Evolutionary conservation across 2,113 vertebrate genomes (phyloP).

Genomic region (Tetrao urogallus): DNA sequence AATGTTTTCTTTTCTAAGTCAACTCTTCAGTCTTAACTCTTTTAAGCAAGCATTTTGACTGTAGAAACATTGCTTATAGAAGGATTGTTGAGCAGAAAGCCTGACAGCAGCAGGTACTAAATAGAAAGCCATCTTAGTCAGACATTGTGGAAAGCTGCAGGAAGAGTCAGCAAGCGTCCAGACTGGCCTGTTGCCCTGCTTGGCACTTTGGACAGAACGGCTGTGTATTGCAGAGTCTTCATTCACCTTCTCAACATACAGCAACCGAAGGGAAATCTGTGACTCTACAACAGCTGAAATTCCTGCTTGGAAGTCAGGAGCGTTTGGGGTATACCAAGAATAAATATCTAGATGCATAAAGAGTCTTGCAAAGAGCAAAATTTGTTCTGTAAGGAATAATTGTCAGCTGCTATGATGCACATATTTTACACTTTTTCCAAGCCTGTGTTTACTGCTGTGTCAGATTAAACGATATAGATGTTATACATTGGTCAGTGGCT

Average conservation of each 20-base stretch:
- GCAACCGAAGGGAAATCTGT: background rate
- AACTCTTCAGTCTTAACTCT: too few relatives aligned
- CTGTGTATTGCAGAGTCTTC: background rate
- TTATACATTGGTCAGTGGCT: accelerated
- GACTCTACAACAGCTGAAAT: background rate
- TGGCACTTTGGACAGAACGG: background rate
- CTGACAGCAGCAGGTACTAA: background rate
- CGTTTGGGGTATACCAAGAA: background rate
- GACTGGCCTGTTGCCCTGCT: background rate
- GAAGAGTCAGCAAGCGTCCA: background rate
- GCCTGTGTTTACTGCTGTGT: background rate
- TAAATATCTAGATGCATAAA: background rate
- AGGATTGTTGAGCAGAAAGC: background rate
- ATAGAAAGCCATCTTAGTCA: background rate
- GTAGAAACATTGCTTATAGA: background rate
- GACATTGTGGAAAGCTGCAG: background rate
- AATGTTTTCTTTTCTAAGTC: background rate
- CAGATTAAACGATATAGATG: background rate
- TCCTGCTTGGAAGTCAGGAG: background rate
- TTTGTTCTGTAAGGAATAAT: background rate
- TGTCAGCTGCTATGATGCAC: background rate
- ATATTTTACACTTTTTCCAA: background rate
- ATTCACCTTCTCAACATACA: background rate
- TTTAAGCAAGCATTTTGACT: background rate
- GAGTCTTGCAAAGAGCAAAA: background rate